Base-by-base conservation (phyloP, 2,113 vertebrate species). In the Crocuta crocuta region DNA sequence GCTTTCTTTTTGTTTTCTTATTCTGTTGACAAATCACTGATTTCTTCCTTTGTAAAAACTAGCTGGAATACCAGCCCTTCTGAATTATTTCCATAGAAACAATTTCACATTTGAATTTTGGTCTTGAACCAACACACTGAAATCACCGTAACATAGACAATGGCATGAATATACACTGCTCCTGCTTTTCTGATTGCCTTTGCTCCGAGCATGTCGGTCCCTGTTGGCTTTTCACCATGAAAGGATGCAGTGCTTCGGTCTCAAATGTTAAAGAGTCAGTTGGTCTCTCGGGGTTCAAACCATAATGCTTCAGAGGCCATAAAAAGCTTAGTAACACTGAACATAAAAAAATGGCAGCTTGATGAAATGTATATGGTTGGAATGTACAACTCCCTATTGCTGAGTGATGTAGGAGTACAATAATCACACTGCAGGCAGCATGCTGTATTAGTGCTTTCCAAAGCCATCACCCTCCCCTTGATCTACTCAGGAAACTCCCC, bases 301-400 rank as follows among this genome's bases (percentile, higher is more conserved):
- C 76, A 65, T 70, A 88, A 85, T 95, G 31, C 4, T 70, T 95
- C 94, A 43, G 84, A 80, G 63, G 28, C 28, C 66, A 23, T 74
- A 55, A 90, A 97, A 98, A 91, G 28, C 16, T 95, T 92, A 93
- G 48, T 43, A 92, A 95, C 61, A 83, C 0, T 83, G 33, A 94
- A 93, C 79, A 73, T 55, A 83, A 92, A 74, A 88, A 97, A 53
- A 43, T 80, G 43, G 89, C 96, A 97, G 79, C 71, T 96, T 88
- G 23, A 71, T 66, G 15, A 93, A 95, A 48, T 10, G 48, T 28
- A n/a, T 70, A 16, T 80, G 12, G 58, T 48, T 85, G 66, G 78
- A 91, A 71, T 61, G 58, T 33, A 92, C 48, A 95, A 45, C 3
- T 16, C 80, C 23, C 31, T 23, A 15, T 89, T 98, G 86, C 39